phyloP scores from a whole-genome alignment of 2,113 vertebrate species.

The Solea senegalensis region DNA sequence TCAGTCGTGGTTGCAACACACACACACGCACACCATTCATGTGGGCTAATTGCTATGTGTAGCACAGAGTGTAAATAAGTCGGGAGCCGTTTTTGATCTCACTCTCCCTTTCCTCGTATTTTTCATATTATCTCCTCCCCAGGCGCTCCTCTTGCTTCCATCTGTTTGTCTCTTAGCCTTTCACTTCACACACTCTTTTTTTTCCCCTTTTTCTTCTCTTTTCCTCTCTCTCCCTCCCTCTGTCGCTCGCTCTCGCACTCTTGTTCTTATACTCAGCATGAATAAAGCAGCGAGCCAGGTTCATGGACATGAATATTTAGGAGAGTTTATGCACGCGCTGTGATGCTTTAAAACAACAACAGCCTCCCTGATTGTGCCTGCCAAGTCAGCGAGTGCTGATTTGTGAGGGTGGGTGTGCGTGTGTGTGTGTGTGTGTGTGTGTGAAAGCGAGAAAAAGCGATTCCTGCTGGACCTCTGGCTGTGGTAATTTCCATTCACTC shows the following conservation, averaged over 20 bases:
- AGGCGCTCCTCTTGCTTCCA: constrained; percentile 42
- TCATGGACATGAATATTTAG: constrained; percentile 81
- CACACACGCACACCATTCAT: constrained; percentile 32
- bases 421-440: not conserved
- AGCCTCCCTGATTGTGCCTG: constrained; percentile 67
- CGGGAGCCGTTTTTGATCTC: constrained; percentile 59
- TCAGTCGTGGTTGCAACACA: constrained; percentile 20
- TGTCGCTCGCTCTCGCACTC: constrained; percentile 39
- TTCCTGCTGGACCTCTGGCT: constrained; percentile 69
- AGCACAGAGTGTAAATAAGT: constrained; percentile 71
- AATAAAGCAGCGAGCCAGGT: constrained; percentile 79
- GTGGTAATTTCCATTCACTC: constrained; percentile 68
- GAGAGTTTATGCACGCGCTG: constrained; percentile 76
- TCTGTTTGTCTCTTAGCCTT: constrained; percentile 36
- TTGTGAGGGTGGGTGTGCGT: not conserved
- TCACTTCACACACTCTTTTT: constrained; percentile 8
- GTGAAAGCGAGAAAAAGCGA: constrained; percentile 61
- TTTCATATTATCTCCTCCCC: constrained; percentile 20
- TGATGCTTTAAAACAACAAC: constrained; percentile 78
- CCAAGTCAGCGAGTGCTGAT: constrained; percentile 57
- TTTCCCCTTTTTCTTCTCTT: not conserved
- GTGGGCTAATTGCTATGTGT: constrained; percentile 71
- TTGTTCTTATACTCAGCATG: constrained; percentile 69
- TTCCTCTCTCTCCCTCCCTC: not conserved
- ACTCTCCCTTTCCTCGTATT: constrained; percentile 36